A percentile compares a stretch with the other conserved stretches of the same genome.
phyloP scores from a whole-genome alignment of 2,888 invertebrate genomes.

The Clusia tigrina region DNA sequence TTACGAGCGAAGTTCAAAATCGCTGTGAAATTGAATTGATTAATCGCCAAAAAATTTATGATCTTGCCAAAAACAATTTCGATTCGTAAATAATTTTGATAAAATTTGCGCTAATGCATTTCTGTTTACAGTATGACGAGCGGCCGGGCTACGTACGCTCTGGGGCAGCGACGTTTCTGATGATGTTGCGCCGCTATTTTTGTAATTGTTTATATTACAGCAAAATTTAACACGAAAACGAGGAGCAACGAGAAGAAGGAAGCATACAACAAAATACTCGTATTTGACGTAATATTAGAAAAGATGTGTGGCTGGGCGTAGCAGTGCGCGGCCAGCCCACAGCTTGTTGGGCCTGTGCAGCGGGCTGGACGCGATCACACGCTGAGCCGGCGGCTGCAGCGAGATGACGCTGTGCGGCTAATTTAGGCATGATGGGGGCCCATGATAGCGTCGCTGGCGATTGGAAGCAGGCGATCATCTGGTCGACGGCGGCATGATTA shows the following conservation, averaged over 20 bases:
- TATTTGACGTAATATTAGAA: neutral
- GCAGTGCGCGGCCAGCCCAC: neutral
- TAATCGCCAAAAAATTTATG: neutral
- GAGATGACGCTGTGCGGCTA: slow-evolving; percentile 24
- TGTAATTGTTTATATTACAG: slow-evolving; percentile 3
- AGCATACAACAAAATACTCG: neutral
- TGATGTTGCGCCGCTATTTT: neutral
- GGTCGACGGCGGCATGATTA: slow-evolving; percentile 9
- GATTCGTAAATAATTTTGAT: neutral
- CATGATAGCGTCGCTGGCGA: too few species aligned
- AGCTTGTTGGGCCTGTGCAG: neutral
- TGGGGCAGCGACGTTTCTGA: neutral
- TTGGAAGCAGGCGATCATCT: neutral
- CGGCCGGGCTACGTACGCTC: neutral
- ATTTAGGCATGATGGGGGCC: slow-evolving; percentile 25
- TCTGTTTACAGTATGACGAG: neutral
- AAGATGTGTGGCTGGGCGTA: neutral
- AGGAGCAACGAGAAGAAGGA: neutral
- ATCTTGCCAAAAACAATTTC: slow-evolving; percentile 2
- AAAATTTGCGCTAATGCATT: slow-evolving; percentile 4
- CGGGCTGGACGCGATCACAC: neutral
- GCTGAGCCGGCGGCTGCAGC: neutral
- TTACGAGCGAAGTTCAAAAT: slow-evolving; percentile 4
- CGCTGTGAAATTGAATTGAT: neutral
- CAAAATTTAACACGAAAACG: neutral